Percentiles rank a stretch among this genome's conserved stretches.
Conservation (phyloP, 1,140 invertebrate genomes). For the Drosophila pseudoobscura region DNA sequence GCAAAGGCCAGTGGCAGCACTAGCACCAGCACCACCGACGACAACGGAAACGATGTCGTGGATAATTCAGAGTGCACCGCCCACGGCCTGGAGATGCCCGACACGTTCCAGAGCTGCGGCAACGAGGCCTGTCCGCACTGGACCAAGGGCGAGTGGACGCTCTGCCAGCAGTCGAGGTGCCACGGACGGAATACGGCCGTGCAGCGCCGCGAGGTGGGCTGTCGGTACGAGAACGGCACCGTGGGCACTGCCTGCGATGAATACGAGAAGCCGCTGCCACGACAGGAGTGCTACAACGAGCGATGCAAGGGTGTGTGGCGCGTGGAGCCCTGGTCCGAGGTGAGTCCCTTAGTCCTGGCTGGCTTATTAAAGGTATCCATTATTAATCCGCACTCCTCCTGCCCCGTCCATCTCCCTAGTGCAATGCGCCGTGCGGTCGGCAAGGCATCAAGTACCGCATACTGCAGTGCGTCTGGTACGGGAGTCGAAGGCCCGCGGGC, state of each 20-base stretch:
- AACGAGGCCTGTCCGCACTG: conserved; percentile 89
- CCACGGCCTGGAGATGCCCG: conserved; percentile 87
- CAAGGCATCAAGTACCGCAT: conserved; percentile 92
- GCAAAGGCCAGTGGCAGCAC: conserved; percentile 65
- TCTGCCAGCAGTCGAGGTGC: conserved; percentile 89
- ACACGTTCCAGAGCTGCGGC: conserved; percentile 88
- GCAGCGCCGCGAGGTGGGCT: conserved; percentile 89
- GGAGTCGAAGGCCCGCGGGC: conserved; percentile 91
- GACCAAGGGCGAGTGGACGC: conserved; percentile 88
- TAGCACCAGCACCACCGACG: background rate
- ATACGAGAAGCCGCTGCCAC: conserved; percentile 87
- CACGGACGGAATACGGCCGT: conserved; percentile 92
- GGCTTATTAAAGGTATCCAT: conserved; percentile 29
- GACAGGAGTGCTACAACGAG: conserved; percentile 90
- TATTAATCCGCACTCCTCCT: conserved; percentile 17
- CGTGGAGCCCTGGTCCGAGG: conserved; percentile 94
- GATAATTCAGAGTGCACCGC: conserved; percentile 89
- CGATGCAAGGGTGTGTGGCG: conserved; percentile 93
- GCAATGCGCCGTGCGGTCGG: conserved; percentile 88
- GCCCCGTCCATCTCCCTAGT: conserved; percentile 84
- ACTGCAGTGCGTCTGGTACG: conserved; percentile 94
- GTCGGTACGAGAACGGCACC: conserved; percentile 87
- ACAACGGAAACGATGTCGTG: conserved; percentile 69
- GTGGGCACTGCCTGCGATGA: conserved; percentile 87
- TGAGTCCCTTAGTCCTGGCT: conserved; percentile 81